Evolutionary conservation across 2,113 vertebrate genomes (phyloP).

Genomic region (Rhombomys opimus): DNA sequence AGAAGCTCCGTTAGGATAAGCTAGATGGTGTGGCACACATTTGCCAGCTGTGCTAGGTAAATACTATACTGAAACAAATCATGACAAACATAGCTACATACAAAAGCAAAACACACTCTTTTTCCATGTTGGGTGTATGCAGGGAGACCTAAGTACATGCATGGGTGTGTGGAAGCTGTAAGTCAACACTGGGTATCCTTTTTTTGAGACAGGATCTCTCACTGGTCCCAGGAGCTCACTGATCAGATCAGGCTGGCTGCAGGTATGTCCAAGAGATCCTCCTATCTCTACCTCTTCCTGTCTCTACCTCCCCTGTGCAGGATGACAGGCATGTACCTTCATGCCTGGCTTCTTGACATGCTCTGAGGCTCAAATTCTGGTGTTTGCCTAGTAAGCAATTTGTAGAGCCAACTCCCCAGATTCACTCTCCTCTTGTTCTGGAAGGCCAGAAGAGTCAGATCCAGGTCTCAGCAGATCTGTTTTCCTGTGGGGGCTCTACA

Average conservation of each 20-base stretch:
- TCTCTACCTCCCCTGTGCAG: neutral
- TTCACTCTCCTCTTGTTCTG: neutral
- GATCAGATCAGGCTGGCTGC: neutral
- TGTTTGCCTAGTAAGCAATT: neutral
- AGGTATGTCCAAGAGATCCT: neutral
- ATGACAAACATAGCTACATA: neutral
- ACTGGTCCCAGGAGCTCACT: neutral
- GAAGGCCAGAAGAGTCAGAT: rapidly evolving
- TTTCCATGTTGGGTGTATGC: too few relatives aligned
- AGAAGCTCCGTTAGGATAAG: neutral
- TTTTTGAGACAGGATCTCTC: neutral
- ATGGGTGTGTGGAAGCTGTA: neutral
- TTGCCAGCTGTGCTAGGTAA: neutral
- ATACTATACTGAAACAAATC: neutral
- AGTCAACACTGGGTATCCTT: neutral
- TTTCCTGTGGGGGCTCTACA: rapidly evolving
- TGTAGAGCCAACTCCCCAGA: neutral
- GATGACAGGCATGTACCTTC: too few relatives aligned
- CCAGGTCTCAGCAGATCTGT: rapidly evolving
- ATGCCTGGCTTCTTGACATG: too few relatives aligned
- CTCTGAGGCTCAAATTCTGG: neutral
- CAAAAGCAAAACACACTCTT: neutral
- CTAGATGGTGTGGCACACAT: neutral
- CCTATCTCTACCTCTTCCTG: neutral
- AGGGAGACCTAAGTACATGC: neutral